These are phyloP conservation scores for Sebastes kiyomatsui DNA, from an alignment of 2,797 vertebrate genomes.

Conservation along the genomic window DNA sequence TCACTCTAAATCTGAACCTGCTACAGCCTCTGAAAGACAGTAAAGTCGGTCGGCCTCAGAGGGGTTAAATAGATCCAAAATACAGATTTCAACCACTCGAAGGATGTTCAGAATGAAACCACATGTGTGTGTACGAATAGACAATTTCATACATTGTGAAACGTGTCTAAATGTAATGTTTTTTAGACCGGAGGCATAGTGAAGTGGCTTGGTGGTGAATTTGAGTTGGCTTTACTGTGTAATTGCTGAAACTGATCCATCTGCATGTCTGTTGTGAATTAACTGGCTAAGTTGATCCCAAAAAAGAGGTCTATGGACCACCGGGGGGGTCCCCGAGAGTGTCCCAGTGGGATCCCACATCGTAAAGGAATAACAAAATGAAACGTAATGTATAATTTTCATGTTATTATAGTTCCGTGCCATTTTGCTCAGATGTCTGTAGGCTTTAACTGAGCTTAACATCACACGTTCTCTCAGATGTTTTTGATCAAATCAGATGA, in stretches of 20 bases:
- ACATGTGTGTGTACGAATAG: not conserved
- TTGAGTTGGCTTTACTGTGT: not conserved
- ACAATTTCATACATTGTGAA: not conserved
- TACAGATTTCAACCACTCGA: not conserved
- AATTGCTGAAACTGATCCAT: conserved; percentile 3
- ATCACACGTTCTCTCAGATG: conserved; percentile 14
- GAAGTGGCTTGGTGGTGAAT: not conserved
- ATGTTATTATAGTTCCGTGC: not conserved
- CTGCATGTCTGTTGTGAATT: conserved; percentile 23
- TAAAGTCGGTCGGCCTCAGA: too few species aligned
- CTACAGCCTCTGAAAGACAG: too few species aligned
- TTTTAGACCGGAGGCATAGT: not conserved
- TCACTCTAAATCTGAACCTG: too few species aligned
- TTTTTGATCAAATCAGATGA: conserved; percentile 14
- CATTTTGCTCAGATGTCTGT: conserved; percentile 2
- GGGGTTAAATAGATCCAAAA: not conserved
- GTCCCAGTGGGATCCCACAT: not conserved
- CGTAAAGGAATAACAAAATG: not conserved
- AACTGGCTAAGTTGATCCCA: not conserved
- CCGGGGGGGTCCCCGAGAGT: not conserved
- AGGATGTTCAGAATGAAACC: not conserved
- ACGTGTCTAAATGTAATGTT: not conserved
- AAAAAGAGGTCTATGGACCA: not conserved
- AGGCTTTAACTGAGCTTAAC: not conserved
- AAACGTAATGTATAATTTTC: not conserved